Evolutionary conservation across 2,797 vertebrate species (phyloP).

Genomic region (Melanotaenia parkinsoni): DNA sequence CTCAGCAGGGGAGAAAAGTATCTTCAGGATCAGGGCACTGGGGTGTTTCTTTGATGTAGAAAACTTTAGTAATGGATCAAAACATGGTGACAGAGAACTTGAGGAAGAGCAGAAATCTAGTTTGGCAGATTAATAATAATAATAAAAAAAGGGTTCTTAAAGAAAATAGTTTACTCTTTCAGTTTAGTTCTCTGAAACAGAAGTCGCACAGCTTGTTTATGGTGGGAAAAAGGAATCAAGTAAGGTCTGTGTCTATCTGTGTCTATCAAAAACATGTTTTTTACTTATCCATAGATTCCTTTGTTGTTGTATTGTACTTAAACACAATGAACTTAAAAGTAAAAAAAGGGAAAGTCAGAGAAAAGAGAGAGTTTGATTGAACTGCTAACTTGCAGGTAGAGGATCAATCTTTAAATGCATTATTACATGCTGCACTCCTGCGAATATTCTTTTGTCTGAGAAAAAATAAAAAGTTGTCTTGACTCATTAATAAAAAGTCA

Average conservation of each 20-base stretch:
- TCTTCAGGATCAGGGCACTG: slow-evolving; percentile 25
- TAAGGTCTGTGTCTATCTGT: neutral
- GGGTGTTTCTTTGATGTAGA: slow-evolving; percentile 23
- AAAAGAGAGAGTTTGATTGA: neutral
- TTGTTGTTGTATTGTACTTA: slow-evolving; percentile 1
- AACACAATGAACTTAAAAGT: neutral
- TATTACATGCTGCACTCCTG: neutral
- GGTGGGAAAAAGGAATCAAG: neutral
- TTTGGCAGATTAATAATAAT: slow-evolving; percentile 42
- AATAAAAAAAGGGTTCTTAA: slow-evolving; percentile 44
- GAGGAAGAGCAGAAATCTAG: slow-evolving; percentile 33
- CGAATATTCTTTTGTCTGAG: slow-evolving; percentile 1
- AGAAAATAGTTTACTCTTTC: slow-evolving; percentile 11
- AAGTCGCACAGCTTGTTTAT: slow-evolving; percentile 11
- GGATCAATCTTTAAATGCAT: slow-evolving; percentile 1
- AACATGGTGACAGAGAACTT: slow-evolving; percentile 23
- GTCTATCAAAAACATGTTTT: neutral
- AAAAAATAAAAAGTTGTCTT: slow-evolving; percentile 1
- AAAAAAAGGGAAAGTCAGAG: neutral
- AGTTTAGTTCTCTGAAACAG: slow-evolving; percentile 4
- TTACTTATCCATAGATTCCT: neutral
- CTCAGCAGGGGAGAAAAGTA: slow-evolving; percentile 32
- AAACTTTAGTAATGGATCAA: slow-evolving; percentile 33
- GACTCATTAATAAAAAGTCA: no score
- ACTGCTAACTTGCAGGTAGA: neutral